Base-by-base conservation (phyloP, 1,140 invertebrate genomes). In the Aradophagus sp. region DNA sequence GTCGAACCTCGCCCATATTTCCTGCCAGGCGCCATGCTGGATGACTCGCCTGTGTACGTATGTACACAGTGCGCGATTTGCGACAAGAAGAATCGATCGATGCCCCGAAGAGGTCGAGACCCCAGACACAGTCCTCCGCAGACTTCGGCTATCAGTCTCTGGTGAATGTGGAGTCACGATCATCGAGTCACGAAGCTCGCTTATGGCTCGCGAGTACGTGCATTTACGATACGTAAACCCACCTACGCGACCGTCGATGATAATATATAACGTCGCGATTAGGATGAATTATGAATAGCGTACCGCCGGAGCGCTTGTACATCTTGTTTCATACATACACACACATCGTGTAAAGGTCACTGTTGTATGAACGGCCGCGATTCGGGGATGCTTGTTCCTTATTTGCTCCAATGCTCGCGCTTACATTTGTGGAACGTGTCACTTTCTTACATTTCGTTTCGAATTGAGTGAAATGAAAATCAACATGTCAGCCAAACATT, bases 1-100 rank as follows among this genome's bases (percentile, higher is more conserved):
- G 38, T 23, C 20, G 12, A 2, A 20, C 17, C n/a, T 45, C 31
- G 39, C 32, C 8, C 13, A 5, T 11, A 47, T 34, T 42, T 38
- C 5, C 10, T 20, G 13, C 20, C 29, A n/a, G 29, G 11, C 56
- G 61, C 42, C 41, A 55, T 59, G 31, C 39, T 65, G 48, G 17
- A 48, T 2, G 13, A 36, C 50, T 14, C 8, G 20, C 20, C 4
- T 23, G 8, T 8, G 34, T 34, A 48, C 35, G 38, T 31, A 58
- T 34, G 42, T 39, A 67, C 50, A 26, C 23, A 45, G 56, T 65
- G 14, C 41, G 66, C 66, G 61, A 66, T 70, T 47, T 29, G 55
- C 72, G 53, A 74, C 72, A 63, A 69, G 72, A 70, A 41, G 61
- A 62, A 29, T 53, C 66, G 66, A 74, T 74, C 72, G 66, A 74